Base-by-base conservation (phyloP, 2,888 invertebrate species). In the Cerceris ruficornis region DNA sequence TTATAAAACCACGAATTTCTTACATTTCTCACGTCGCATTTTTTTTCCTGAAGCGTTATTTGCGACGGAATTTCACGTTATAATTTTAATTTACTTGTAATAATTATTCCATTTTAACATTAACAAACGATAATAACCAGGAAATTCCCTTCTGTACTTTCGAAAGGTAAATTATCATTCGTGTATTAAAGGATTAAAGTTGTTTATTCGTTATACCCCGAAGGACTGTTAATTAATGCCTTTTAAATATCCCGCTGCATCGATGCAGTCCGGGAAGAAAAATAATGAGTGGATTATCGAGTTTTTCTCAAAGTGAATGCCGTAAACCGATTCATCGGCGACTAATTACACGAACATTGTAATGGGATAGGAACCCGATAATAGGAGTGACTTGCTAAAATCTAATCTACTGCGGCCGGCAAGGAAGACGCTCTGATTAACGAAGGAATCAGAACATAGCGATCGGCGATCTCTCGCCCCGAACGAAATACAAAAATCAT, bases 381-480 rank as follows among this genome's bases (percentile, higher is more conserved):
- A 67, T 69, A 69, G 68, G 49, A 58, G 65, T 77, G 79, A 75
- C 71, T 84, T 49, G 81, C 79, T 70, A 71, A 80, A 82, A 80
- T 86, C 75, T 69, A 81, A 79, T 79, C 74, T 77, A 69, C 75
- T 73, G 61, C 68, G 75, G 73, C 72, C 75, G 57, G 41, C 54
- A 60, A 39, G 50, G 71, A 74, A 68, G 52, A 86, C 84, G 85
- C 86, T 85, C 85, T 86, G 81, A 85, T 85, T 85, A 84, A 78
- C 69, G 81, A 9, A 54, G 68, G 81, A 85, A 85, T 85, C 78
- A 86, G 86, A 85, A 86, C 86, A 85, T 81, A 64, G 81, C 82
- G 77, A 84, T 86, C 77, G 81, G 68, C 71, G 77, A 49, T 49
- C 71, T 68, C 72, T 66, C 75, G 69, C 60, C 66, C 75, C 55